Conservation (phyloP, 2,797 vertebrate species). For the Streptopelia turtur region DNA sequence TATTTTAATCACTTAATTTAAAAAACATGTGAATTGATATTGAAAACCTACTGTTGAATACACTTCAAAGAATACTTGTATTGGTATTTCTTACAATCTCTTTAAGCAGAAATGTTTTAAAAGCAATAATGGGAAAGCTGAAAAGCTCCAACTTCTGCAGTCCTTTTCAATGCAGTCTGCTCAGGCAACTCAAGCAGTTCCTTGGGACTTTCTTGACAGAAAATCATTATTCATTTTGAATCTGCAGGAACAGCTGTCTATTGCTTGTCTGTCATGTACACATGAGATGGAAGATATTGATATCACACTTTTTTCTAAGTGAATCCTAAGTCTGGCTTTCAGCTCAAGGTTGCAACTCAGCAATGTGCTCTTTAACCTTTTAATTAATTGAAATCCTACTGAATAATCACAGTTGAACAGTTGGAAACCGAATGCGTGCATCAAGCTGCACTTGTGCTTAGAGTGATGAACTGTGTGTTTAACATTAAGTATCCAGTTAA, state of each 20-base stretch:
- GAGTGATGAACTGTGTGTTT: not conserved
- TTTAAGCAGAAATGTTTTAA: slow-evolving; percentile 9
- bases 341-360: not conserved
- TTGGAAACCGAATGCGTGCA: not conserved
- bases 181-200: not conserved
- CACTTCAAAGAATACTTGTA: slow-evolving; percentile 17
- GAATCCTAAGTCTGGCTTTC: not conserved
- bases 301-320: not conserved
- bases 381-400: not conserved
- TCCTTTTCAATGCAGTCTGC: not conserved
- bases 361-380: not conserved
- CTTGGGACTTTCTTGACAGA: not conserved
- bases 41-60: slow-evolving; percentile 52
- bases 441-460: not conserved
- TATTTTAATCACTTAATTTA: slow-evolving; percentile 28
- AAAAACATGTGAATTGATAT: slow-evolving; percentile 36
- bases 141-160: not conserved
- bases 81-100: slow-evolving; percentile 35
- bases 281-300: not conserved
- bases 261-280: not conserved
- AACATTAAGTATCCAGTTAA: not conserved
- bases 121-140: not conserved
- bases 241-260: not conserved
- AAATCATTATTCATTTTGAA: slow-evolving; percentile 17
- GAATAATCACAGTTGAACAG: not conserved